Evolutionary conservation across 2,113 vertebrate genomes (phyloP), one percentile per base, ranked within the genome.

Genomic region (Oreocharis arfaki): DNA sequence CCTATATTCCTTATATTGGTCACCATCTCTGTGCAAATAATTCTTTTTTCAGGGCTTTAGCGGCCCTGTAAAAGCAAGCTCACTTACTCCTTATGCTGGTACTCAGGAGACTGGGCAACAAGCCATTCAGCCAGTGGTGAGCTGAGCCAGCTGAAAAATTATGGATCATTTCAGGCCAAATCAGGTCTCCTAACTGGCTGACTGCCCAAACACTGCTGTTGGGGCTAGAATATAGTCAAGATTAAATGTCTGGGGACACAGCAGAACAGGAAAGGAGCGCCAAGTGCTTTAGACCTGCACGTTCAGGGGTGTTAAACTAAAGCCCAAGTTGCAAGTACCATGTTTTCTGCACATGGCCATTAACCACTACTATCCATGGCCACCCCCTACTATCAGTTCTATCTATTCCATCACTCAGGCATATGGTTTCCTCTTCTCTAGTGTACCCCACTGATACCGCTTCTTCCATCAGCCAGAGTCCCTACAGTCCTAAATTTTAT

Each of bases 91-190:
- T 87, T 59, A 78, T 35, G 33, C 27, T 9, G 3, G 49, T 68
- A 52, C 64, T 53, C 53, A 53, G 53, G 33, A 79, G n/a, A 69
- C 18, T 1, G 26, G 90, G 71, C 61, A 94, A 41, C 37, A 47
- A 89, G 81, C 56, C 82, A 92, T 84, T 39, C 67, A 76, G 75
- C 13, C 61, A 75, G 53, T 4, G 18, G 42, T 65, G 44, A 89
- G 77, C 60, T 71, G 80, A 96, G 70, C 47, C 92, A 94, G 85
- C 44, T 83, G 49, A 93, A 91, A 87, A 79, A 90, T 73, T 50
- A 91, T 61, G 20, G 7, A 95, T 85, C 75, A 59, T 78, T 94
- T 78, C 84, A 85, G 87, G 71, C n/a, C 70, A 93, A 69, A 91
- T 83, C 85, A 90, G 67, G 57, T 83, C 85, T 92, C 59, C 41